These are phyloP conservation scores for Drosophila infuscata DNA, from an alignment of 2,888 invertebrate genomes.

Conservation along the genomic window DNA sequence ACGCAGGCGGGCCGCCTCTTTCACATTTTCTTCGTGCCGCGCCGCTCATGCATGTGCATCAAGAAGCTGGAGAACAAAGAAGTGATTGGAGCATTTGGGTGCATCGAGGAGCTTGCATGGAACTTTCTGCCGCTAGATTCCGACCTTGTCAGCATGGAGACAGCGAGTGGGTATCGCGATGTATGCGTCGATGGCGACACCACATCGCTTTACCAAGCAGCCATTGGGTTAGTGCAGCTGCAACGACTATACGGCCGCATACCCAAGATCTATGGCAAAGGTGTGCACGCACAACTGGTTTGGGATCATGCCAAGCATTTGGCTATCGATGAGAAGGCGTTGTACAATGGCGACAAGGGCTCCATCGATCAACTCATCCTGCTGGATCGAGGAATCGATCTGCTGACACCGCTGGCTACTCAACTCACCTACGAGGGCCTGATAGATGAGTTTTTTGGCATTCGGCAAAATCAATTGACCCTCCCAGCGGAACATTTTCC, in stretches of 20 bases:
- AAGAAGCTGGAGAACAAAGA: slow-evolving; percentile 93
- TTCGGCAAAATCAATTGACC: slow-evolving; percentile 92
- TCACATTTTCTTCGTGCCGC: slow-evolving; percentile 95
- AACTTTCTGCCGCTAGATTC: slow-evolving; percentile 96
- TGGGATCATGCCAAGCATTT: slow-evolving; percentile 94
- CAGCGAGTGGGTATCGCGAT: slow-evolving; percentile 92
- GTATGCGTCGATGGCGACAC: slow-evolving; percentile 95
- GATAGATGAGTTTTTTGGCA: slow-evolving; percentile 97
- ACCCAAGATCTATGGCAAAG: slow-evolving; percentile 95
- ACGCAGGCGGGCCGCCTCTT: slow-evolving; percentile 88
- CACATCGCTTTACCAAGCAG: slow-evolving; percentile 94
- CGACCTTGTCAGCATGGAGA: slow-evolving; percentile 97
- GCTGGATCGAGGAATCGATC: slow-evolving; percentile 95
- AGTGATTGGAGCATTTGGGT: slow-evolving; percentile 91
- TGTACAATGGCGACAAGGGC: slow-evolving; percentile 86
- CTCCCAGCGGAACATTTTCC: slow-evolving; percentile 95
- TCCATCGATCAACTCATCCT: slow-evolving; percentile 95
- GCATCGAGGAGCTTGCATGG: slow-evolving; percentile 93
- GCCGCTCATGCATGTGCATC: slow-evolving; percentile 94
- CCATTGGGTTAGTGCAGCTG: slow-evolving; percentile 93
- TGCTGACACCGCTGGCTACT: slow-evolving; percentile 95
- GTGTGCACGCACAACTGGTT: slow-evolving; percentile 94
- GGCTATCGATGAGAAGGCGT: slow-evolving; percentile 87
- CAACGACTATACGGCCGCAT: slow-evolving; percentile 96
- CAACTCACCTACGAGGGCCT: slow-evolving; percentile 99